Percentiles rank a stretch among this genome's conserved stretches.
Evolutionary conservation across 2,888 invertebrate species (phyloP).

Genomic region (Lepidochrysops patricia): DNA sequence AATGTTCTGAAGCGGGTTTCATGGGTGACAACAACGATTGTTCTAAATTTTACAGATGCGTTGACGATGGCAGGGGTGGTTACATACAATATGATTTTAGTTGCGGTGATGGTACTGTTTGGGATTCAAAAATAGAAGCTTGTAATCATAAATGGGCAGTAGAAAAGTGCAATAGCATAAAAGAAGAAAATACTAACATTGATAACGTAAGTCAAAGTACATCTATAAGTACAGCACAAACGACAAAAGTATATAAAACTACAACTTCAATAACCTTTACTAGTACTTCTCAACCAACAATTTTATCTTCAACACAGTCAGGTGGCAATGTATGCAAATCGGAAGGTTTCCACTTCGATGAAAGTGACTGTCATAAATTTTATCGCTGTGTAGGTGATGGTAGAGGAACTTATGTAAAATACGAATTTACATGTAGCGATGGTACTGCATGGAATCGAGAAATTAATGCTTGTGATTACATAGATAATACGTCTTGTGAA

Average conservation of each 20-base stretch:
- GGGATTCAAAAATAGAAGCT: conserved; percentile 71
- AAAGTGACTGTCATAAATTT: conserved; percentile 81
- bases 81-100: conserved; percentile 76
- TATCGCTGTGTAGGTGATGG: conserved; percentile 82
- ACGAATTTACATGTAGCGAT: conserved; percentile 82
- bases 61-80: conserved; percentile 71
- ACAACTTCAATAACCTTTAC: neutral
- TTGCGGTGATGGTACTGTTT: conserved; percentile 79
- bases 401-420: conserved; percentile 74
- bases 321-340: conserved; percentile 47
- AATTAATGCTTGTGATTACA: conserved; percentile 30
- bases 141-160: conserved; percentile 72
- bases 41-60: conserved; percentile 30
- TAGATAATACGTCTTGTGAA: neutral
- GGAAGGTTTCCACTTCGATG: conserved; percentile 82
- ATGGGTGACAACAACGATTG: conserved; percentile 27
- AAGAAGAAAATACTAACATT: conserved; percentile 1
- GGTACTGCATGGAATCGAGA: conserved; percentile 86
- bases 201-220: neutral
- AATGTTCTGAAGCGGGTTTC: conserved; percentile 25
- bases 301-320: neutral
- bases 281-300: neutral
- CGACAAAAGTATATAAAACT: conserved; percentile 5
- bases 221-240: conserved; percentile 1
- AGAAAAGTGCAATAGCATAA: conserved; percentile 22